Conservation (phyloP, 1,140 invertebrate genomes). For the Drosophila sproati region DNA sequence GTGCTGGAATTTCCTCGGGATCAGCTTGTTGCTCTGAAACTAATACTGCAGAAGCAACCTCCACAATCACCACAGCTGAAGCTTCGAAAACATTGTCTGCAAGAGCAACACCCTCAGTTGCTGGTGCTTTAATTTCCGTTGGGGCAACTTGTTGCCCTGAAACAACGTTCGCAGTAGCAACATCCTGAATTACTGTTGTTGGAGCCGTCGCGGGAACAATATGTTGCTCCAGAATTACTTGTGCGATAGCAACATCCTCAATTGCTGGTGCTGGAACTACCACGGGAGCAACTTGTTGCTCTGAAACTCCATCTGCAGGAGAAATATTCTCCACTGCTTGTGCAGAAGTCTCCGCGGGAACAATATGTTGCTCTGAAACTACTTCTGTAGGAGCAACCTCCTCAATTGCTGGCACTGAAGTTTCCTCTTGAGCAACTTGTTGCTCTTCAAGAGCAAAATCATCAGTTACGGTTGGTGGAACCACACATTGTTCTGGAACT, state of each 20-base stretch:
- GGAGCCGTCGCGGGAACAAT: not conserved
- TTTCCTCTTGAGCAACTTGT: not conserved
- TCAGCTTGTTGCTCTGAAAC: no score
- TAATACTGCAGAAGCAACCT: no score
- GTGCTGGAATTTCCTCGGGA: not conserved
- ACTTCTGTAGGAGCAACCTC: not conserved
- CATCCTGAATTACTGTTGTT: constrained; percentile 8
- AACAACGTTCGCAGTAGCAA: not conserved
- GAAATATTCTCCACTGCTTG: not conserved
- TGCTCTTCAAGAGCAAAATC: no score
- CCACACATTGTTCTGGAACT: no score
- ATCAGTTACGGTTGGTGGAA: no score
- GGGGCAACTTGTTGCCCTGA: not conserved
- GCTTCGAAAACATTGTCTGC: no score
- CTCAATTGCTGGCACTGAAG: not conserved
- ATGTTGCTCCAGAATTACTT: not conserved
- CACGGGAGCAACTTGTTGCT: no score
- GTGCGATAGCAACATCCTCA: not conserved
- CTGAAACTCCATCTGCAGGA: not conserved
- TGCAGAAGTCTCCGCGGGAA: not conserved
- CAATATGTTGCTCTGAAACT: not conserved
- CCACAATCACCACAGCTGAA: no score
- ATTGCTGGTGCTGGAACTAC: not conserved
- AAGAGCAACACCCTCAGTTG: not conserved
- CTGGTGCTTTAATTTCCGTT: not conserved